Evolutionary conservation across 2,888 invertebrate genomes (phyloP), one percentile per base, ranked within the genome.

Genomic region (Chydorus sphaericus): DNA sequence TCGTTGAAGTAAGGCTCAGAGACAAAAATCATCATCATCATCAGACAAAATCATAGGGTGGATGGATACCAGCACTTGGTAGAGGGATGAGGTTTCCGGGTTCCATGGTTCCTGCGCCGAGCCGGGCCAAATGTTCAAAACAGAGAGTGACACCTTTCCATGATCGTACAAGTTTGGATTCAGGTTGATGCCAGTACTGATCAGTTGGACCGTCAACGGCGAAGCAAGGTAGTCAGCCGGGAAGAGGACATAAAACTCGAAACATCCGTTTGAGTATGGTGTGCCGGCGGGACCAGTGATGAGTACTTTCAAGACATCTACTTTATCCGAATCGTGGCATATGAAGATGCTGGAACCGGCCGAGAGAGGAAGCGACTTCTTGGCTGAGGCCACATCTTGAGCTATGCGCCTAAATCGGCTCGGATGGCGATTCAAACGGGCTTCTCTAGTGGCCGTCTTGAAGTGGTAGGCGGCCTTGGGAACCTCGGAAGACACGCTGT

Each of bases 51-150:
- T 92, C 65, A 92, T 74, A 48, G 89, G 89, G 72, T 92, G 91
- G 68, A 92, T 91, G 16, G 91, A 91, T 38, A 92, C 91, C 66
- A 92, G 76, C 60, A 92, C 90, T 66, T 75, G 75, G 48, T 93
- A 76, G 67, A 94, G 91, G 69, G 90, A 91, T 48, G 91, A 92
- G 0, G 92, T 93, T 69, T 91, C 89, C 59, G 92, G 85, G 73
- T 91, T 93, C 93, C 93, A 94, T 70, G 92, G 91, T 72, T 94
- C 94, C 72, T 93, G 93, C 26, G 93, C 93, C 54, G 92, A 76
- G 7, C 93, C 93, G 70, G 93, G 92, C 93, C 93, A 94, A 3
- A 93, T 94, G 73, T 93, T 93, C 61, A 94, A 76, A 61, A 94
- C 89, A 62, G 91, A 91, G 67, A 94, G 81, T 70, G 93, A 94